Evolutionary conservation across 2,113 vertebrate species (phyloP), one percentile per base, ranked within the genome.

Genomic region (Hyperoodon ampullatus): DNA sequence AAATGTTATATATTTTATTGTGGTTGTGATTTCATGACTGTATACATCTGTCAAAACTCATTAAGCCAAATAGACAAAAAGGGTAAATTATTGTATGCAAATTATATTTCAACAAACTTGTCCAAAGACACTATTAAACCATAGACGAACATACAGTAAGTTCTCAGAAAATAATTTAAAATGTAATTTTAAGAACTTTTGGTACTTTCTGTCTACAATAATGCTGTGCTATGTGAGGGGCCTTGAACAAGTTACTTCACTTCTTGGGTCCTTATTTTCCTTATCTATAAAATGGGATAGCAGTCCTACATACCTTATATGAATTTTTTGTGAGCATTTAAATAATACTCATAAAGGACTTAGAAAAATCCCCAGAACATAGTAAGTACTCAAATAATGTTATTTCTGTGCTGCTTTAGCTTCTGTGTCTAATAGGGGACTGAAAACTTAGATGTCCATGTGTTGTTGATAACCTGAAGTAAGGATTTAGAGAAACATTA

Each of bases 141-240:
- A 13, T 42, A n/a, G 35, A 74, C 42, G 42, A 68, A 53, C 21
- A 58, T 39, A 42, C 15, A 77, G 11, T 70, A 42, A 47, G 21
- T 42, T 70, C 70, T 77, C 33, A 77, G 68, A 66, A 91, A 85
- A 91, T 84, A 12, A 88, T 72, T 88, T 68, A 61, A 94, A 86
- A 70, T 58, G 42, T 50, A 87, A 87, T 63, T 65, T 33, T n/a
- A 55, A 28, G 65, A 91, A 24, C 1, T 23, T 19, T 61, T 60
- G 42, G 6, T 15, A 39, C 10, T 72, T 16, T 35, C 60, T 80
- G 14, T 68, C 14, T 42, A 1, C 53, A 44, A 4, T 30, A 8
- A 74, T 55, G 16, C 33, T 50, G 24, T 78, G 3, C 11, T 81
- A 9, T n/a, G 24, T 84, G 26, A 44, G 15, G 33, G 50, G n/a